Evolutionary conservation across 2,797 vertebrate genomes (phyloP).

Genomic region (Paguma larvata): DNA sequence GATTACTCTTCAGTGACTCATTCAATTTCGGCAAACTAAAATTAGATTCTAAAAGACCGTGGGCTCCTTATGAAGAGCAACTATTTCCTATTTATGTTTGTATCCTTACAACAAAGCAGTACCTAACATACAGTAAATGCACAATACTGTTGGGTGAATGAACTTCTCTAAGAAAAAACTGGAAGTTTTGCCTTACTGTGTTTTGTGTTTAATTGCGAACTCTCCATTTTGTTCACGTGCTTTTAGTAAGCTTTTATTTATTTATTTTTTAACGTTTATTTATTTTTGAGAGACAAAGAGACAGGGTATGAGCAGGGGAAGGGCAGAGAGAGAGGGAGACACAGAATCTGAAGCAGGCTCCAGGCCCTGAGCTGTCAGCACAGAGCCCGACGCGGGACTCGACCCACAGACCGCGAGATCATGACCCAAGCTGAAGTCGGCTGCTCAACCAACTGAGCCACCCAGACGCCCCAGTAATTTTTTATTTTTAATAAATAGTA

Average conservation of each 20-base stretch:
- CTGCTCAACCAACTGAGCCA: too few species aligned
- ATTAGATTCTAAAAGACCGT: conserved; percentile 22
- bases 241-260: conserved; percentile 42
- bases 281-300: too few species aligned
- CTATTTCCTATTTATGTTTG: conserved; percentile 37
- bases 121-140: conserved; percentile 34
- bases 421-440: too few species aligned
- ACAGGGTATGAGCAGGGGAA: too few species aligned
- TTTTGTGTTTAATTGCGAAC: neutral
- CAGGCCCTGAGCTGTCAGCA: too few species aligned
- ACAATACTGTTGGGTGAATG: conserved; percentile 5
- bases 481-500: conserved; percentile 57
- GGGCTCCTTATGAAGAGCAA: neutral
- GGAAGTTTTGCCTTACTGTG: neutral
- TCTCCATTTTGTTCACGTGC: conserved; percentile 53
- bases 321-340: too few species aligned
- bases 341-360: too few species aligned
- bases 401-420: too few species aligned
- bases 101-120: conserved; percentile 18
- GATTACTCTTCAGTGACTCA: conserved; percentile 25
- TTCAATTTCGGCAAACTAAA: conserved; percentile 62
- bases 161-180: conserved; percentile 43
- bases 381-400: too few species aligned
- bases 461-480: too few species aligned
- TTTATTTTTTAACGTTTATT: neutral